A percentile compares a stretch with the other conserved stretches of the same genome.
phyloP scores from a whole-genome alignment of 1,140 invertebrate genomes.

The Pentalonia nigronervosa region DNA sequence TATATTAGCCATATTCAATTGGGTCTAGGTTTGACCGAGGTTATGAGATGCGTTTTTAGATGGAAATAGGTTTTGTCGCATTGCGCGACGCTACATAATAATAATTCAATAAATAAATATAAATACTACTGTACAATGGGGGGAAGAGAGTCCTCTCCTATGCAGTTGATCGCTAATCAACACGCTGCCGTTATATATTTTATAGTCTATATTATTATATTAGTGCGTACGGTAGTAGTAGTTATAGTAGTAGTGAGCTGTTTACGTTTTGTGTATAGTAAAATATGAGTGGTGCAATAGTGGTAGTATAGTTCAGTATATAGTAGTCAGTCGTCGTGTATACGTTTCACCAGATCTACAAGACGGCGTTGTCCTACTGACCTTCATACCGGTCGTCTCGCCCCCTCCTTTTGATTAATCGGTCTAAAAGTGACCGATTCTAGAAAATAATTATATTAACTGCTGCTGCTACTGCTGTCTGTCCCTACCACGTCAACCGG shows the following conservation, averaged over 20 bases:
- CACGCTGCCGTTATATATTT: neutral
- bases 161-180: neutral
- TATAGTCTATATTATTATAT: neutral
- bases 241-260: constrained; percentile 18
- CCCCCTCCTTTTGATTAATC: constrained; percentile 57
- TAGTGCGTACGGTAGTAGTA: neutral
- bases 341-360: constrained; percentile 45
- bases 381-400: constrained; percentile 55
- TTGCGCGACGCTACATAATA: neutral
- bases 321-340: neutral
- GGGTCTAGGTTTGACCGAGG: too few relatives aligned
- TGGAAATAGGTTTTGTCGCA: neutral
- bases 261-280: constrained; percentile 17
- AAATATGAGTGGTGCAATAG: constrained; percentile 6
- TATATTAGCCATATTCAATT: neutral
- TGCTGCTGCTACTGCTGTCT: neutral
- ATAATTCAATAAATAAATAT: neutral
- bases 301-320: constrained; percentile 14
- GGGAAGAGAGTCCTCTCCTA: neutral
- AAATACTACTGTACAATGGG: neutral
- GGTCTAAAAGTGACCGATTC: constrained; percentile 54
- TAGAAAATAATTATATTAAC: constrained; percentile 56
- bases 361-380: constrained; percentile 56
- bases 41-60: neutral
- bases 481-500: neutral